These are phyloP conservation scores for Exephanes ischioxanthus DNA, from an alignment of 2,888 invertebrate species.

Conservation along the genomic window DNA sequence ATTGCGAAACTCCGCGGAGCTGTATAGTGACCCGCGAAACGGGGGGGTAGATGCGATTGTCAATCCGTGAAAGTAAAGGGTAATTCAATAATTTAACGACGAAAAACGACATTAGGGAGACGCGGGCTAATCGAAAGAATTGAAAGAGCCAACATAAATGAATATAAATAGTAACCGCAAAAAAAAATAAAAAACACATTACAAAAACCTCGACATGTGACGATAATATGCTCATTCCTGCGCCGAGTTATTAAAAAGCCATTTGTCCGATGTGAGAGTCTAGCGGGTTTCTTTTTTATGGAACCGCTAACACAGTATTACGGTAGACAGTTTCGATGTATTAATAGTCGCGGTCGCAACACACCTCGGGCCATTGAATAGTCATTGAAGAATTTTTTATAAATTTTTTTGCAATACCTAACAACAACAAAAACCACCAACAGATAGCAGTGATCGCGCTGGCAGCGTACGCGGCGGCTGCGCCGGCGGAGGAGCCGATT, in stretches of 20 bases:
- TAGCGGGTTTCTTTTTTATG: neutral
- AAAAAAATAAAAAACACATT: neutral
- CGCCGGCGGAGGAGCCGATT: conserved; percentile 76
- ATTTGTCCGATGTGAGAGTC: conserved; percentile 1
- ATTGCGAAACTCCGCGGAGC: conserved; percentile 15
- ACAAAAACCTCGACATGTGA: conserved; percentile 1
- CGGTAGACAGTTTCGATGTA: conserved; percentile 4
- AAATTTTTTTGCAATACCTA: neutral
- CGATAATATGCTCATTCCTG: conserved; percentile 1
- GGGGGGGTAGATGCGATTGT: conserved; percentile 51
- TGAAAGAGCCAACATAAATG: conserved; percentile 28
- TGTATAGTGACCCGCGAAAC: too few species aligned
- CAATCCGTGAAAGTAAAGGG: conserved; percentile 61
- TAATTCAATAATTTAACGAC: conserved; percentile 58
- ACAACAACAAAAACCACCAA: neutral
- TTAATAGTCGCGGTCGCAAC: neutral
- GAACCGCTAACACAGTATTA: neutral
- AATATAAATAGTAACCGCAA: conserved; percentile 24
- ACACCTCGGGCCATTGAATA: neutral
- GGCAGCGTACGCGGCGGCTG: conserved; percentile 72
- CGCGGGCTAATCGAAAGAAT: conserved; percentile 33
- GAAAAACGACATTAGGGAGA: neutral
- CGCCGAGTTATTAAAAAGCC: conserved; percentile 50
- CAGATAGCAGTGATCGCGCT: conserved; percentile 76
- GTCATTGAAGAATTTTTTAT: neutral